Base-by-base conservation (phyloP, 1,140 invertebrate genomes). In the Drosophila sucinea region DNA sequence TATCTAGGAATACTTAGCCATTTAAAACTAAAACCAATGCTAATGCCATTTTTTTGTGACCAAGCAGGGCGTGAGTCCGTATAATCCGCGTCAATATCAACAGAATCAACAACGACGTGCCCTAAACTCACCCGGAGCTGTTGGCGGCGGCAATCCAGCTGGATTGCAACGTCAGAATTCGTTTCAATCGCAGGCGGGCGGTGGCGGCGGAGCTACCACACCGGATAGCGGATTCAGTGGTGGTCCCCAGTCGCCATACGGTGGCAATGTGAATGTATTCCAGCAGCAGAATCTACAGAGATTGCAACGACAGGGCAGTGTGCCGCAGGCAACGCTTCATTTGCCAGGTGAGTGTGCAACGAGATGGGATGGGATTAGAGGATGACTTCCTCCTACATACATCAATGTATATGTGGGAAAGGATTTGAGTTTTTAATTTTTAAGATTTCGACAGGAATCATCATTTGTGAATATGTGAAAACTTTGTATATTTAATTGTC, bases 301-400 rank as follows among this genome's bases (percentile, higher is more conserved):
- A 70, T 89, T 95, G 69, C 95, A 95, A 82, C 94, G 95, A 56
- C 93, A 95, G 65, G 94, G 94, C 44, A 95, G 94, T 81, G 94
- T 94, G 47, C 94, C 95, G 11, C 94, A 94, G 68, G 93, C 95
- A 54, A 95, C 94, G 41, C 95, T 94, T 74, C 95, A 95, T 91
- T 92, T 95, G 92, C 94, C 95, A 94, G 95, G 95, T 95, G 93
- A 92, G 91, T 70, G 4, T 30, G 5, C 8, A 7, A 1, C 4
- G 2, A 0, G 6, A 30, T 32, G 7, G 41, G 27, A 30, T 30
- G 2, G 4, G 30, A 17, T 17, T 17, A 17, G 17, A 17, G 17
- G 17, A 17, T 17, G 17, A 17, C 17, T 17, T 17, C 17, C 17
- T 17, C 17, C 17, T 17, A 17, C 17, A 17, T 17, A 17, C 17